Base-by-base conservation (phyloP, 1,140 invertebrate genomes). In the Bicyclus anynana region DNA sequence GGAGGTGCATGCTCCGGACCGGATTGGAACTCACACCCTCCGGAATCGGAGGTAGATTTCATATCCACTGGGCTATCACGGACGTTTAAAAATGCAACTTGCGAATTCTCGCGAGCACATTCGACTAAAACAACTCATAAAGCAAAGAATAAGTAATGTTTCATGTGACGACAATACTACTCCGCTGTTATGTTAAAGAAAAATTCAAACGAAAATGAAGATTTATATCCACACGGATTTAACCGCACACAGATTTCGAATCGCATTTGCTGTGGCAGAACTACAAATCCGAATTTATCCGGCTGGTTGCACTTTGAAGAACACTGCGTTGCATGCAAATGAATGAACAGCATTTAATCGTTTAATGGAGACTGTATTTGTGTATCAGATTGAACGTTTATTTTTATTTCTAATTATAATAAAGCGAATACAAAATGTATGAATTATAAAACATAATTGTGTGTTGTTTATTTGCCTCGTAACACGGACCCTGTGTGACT, bases 281-380 rank as follows among this genome's bases (percentile, higher is more conserved):
- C 62, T 65, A 69, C 67, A 72, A 80, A 74, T 74, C 73, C 72
- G 68, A 72, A 72, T 80, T 72, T 77, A 78, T 75, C 70, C 70
- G 57, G 71, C 70, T 67, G 63, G 73, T 57, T 75, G 69, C 71
- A 68, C 72, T 80, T 74, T 80, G 72, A 74, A 76, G 72, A 71
- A 69, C 62, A 67, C 73, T 67, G 67, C 71, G 53, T 71, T 72
- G 70, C 74, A 83, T 80, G 72, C 76, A 80, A 70, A 80, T 80
- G 73, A 74, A 69, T 66, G 68, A 69, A 71, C 69, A 69, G 71
- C 70, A 67, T 72, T 82, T 78, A 80, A 80, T 78, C 75, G 69
- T 82, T 76, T 74, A 76, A 77, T 78, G 76, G 71, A 75, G 70
- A 69, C 67, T 66, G 62, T 67, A 73, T 77, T 80, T 78, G 74